phyloP scores from a whole-genome alignment of 1,140 invertebrate genomes.

The Ladona fulva region DNA sequence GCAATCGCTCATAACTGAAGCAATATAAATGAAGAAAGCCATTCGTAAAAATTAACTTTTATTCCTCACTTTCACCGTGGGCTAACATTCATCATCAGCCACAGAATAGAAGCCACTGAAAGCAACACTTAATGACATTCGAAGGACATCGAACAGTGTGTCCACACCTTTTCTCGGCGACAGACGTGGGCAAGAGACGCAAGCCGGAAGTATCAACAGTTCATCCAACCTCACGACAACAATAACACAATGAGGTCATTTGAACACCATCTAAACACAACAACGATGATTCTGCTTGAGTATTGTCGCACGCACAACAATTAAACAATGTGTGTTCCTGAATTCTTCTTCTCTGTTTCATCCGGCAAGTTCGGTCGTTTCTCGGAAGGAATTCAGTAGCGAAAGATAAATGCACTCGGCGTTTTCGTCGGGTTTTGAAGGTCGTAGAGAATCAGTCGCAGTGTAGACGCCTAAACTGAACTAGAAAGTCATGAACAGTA shows the following conservation, averaged over 20 bases:
- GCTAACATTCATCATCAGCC: neutral
- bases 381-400: too few relatives aligned
- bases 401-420: too few relatives aligned
- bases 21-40: too few relatives aligned
- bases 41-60: neutral
- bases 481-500: too few relatives aligned
- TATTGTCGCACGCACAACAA: slow-evolving; percentile 3
- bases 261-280: neutral
- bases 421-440: too few relatives aligned
- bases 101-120: neutral
- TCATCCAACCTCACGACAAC: neutral
- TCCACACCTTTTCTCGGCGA: neutral
- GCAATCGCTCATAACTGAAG: too few relatives aligned
- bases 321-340: neutral
- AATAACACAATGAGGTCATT: neutral
- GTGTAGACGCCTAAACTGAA: too few relatives aligned
- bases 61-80: neutral
- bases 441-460: too few relatives aligned
- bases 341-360: too few relatives aligned
- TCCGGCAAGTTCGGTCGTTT: too few relatives aligned
- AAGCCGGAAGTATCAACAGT: neutral
- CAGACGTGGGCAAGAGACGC: neutral
- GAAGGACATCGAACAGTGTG: neutral
- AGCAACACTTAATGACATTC: neutral
- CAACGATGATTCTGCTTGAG: neutral